Evolutionary conservation across 2,113 vertebrate species (phyloP).

Genomic region (Gambusia affinis): DNA sequence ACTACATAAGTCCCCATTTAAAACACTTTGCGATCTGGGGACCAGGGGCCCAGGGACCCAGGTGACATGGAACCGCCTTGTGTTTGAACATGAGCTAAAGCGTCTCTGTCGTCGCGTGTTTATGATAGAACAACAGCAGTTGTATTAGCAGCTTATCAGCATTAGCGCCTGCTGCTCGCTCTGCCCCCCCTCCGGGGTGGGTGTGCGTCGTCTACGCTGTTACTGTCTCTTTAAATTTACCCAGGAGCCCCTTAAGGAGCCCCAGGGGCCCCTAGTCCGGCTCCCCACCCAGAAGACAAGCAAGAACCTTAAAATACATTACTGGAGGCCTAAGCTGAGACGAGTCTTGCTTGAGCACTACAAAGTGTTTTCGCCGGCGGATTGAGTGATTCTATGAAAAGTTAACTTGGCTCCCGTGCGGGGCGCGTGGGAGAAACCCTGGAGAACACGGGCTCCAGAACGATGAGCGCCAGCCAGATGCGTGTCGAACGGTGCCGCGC

Average conservation of each 20-base stretch:
- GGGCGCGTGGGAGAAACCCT: constrained; percentile 66
- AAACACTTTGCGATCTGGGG: neutral
- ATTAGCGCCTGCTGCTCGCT: constrained; percentile 51
- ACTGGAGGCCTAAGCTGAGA: constrained; percentile 73
- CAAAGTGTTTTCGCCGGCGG: constrained; percentile 42
- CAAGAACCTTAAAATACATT: constrained; percentile 82
- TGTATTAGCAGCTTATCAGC: constrained; percentile 55
- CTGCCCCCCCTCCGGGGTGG: constrained; percentile 54
- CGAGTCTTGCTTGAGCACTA: constrained; percentile 43
- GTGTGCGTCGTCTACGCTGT: constrained; percentile 74
- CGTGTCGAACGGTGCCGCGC: constrained; percentile 52
- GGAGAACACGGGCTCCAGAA: constrained; percentile 59
- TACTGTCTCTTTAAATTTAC: constrained; percentile 98
- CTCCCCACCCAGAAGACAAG: constrained; percentile 91
- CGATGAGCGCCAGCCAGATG: constrained; percentile 69
- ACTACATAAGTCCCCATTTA: neutral
- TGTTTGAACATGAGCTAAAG: neutral
- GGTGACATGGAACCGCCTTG: neutral
- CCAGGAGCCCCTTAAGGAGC: constrained; percentile 97
- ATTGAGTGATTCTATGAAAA: constrained; percentile 73
- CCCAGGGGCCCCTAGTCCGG: constrained; percentile 93
- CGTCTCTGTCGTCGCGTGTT: neutral
- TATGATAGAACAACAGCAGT: constrained; percentile 31
- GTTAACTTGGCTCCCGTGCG: constrained; percentile 78
- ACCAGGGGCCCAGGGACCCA: no score